Evolutionary conservation across 2,113 vertebrate species (phyloP), one percentile per base, ranked within the genome.

Genomic region (Fulica atra): DNA sequence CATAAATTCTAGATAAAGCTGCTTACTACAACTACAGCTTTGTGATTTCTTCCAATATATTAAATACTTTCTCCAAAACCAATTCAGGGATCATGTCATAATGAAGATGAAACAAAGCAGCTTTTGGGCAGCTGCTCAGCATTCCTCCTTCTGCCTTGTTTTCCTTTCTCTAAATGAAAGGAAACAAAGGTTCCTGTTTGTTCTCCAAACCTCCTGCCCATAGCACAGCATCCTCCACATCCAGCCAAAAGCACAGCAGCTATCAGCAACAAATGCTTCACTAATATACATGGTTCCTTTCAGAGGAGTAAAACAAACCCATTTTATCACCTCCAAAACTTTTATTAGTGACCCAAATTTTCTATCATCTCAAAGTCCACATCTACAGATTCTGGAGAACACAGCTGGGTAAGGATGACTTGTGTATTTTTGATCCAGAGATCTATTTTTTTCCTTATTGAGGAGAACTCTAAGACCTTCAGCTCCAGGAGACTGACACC

Each of bases 121-220:
- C 46, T 92, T 93, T 93, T 48, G 59, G 78, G 40, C 74, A 92
- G 77, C 91, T 96, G 81, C 71, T 95, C 91, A 94, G 88, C 86
- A 79, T 86, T 96, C 26, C 21, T 96, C 63, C 54, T 81, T 94
- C 94, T 92, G 35, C 66, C 48, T 91, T 91, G n/a, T 77, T 81
- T 96, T 96, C 88, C 88, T 83, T 95, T 81, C 24, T 38, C 78
- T 70, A 94, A 93, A 82, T 69, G 65, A 93, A 96, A 97, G 94
- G 86, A 98, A 97, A 87, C 81, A 89, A 96, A 91, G 77, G 86
- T 97, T 98, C 93, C 93, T 97, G 92, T 97, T 97, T 97, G 96
- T 92, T 96, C 76, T 95, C 44, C 89, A 91, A 93, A 77, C 48
- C 91, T 94, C 68, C 86, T 95, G 89, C 69, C 71, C 54, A 46